Evolutionary conservation across 1,140 invertebrate species (phyloP), one percentile per base, ranked within the genome.

Genomic region (Eumeta japonica): DNA sequence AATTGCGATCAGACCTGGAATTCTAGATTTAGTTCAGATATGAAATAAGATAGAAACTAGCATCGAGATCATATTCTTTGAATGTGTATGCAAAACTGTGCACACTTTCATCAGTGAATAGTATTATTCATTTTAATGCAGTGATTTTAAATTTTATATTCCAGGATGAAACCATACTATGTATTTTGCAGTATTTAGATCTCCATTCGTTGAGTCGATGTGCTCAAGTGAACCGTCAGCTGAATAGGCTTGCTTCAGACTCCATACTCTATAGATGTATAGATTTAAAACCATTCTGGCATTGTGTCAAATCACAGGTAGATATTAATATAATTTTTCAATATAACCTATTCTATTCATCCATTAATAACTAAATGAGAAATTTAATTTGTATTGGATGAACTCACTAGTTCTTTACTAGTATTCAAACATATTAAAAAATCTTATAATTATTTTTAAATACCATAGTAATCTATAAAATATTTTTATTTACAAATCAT

Each of bases 121-220:
- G 20, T 24, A 5, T 24, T 24, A 7, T 24, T 7, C n/a, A n/a
- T 24, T 24, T 24, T n/a, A n/a, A n/a, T n/a, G n/a, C n/a, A n/a
- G n/a, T n/a, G n/a, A n/a, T 24, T 24, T 11, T 9, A 2, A 4
- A 29, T 10, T 17, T 9, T 43, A 36, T 50, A 0, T 64, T 61
- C 3, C 58, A 88, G 85, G 80, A 83, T 52, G 87, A 89, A 74
- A 81, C 84, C 1, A 79, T 89, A 28, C 58, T 88, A 17, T 77
- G 83, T 34, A 87, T 92, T 45, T 81, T 92, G 47, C 79, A 79
- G 43, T 88, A 86, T 60, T 71, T 94, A 43, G 90, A 93, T 62
- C 76, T 93, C 29, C 80, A 80, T 50, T 89, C 89, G 1, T 57
- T 95, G 1, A 86, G 84, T 56, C 73, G 79, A 24, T 83, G 88